Evolutionary conservation across 2,797 vertebrate species (phyloP).

Genomic region (Toxotes lorentzi): DNA sequence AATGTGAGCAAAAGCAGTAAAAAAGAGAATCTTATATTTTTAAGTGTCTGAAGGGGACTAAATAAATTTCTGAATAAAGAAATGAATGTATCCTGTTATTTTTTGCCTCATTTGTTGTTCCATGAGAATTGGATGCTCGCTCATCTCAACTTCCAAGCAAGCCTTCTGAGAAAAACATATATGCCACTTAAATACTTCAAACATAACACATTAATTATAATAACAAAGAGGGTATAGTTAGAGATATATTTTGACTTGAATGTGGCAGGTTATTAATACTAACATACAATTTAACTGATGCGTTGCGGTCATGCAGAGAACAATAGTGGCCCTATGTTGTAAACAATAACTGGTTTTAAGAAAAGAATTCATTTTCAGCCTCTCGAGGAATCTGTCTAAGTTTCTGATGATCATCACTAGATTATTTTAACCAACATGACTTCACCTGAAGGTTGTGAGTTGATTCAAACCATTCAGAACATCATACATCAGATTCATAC

Average conservation of each 20-base stretch:
- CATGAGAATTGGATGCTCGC: not conserved
- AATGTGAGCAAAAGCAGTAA: slow-evolving; percentile 75
- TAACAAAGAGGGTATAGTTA: not conserved
- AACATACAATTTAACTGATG: not conserved
- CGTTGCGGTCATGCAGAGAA: slow-evolving; percentile 6
- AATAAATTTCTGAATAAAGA: slow-evolving; percentile 82
- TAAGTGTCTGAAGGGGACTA: slow-evolving; percentile 80
- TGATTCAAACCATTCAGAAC: not conserved
- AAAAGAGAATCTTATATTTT: slow-evolving; percentile 84
- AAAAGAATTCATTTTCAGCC: not conserved
- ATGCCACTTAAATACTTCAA: not conserved
- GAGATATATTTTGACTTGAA: not conserved
- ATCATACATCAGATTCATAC: not conserved
- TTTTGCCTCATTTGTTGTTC: slow-evolving; percentile 26
- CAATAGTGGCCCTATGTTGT: not conserved
- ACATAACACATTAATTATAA: not conserved
- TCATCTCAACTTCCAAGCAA: not conserved
- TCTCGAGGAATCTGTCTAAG: not conserved
- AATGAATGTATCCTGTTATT: slow-evolving; percentile 48
- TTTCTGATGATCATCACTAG: not conserved
- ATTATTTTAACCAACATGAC: not conserved
- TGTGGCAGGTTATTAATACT: slow-evolving; percentile 5
- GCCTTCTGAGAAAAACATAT: not conserved
- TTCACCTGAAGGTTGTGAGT: not conserved
- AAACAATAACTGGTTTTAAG: slow-evolving; percentile 12